These are phyloP conservation scores for Carassius gibelio DNA, from an alignment of 2,113 vertebrate genomes.

Conservation along the genomic window DNA sequence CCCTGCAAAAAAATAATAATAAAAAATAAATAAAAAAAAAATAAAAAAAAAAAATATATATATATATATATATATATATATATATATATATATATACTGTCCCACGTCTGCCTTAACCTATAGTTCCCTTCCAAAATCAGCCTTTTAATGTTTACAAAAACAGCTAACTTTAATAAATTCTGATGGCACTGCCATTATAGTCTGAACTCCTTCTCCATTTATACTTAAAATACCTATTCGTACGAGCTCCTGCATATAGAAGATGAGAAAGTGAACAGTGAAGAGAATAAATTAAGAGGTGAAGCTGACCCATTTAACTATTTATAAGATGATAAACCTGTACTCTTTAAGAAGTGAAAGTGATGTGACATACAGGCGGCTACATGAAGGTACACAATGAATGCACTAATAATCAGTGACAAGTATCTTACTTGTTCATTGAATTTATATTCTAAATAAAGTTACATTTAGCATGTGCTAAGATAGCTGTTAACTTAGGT, in stretches of 20 bases:
- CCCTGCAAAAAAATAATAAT: background rate
- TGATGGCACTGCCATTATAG: background rate
- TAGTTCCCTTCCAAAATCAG: background rate
- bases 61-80: no score
- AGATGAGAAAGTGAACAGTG: background rate
- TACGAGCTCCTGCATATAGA: background rate
- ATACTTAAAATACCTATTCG: background rate
- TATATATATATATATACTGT: background rate
- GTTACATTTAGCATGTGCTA: no score
- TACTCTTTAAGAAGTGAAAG: background rate
- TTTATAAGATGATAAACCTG: background rate
- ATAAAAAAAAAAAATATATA: no score
- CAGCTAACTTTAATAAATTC: background rate
- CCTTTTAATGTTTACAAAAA: background rate
- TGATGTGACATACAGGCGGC: no score
- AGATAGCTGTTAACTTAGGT: no score
- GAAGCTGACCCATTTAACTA: slow-evolving; percentile 5
- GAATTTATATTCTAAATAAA: no score
- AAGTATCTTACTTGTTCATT: no score
- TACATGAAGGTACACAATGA: no score
- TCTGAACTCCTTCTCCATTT: background rate
- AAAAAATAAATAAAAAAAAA: no score
- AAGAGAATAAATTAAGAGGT: background rate
- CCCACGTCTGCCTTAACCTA: background rate
- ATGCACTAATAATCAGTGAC: no score